phyloP scores from a whole-genome alignment of 1,140 invertebrate genomes.

The Watersipora subatra region DNA sequence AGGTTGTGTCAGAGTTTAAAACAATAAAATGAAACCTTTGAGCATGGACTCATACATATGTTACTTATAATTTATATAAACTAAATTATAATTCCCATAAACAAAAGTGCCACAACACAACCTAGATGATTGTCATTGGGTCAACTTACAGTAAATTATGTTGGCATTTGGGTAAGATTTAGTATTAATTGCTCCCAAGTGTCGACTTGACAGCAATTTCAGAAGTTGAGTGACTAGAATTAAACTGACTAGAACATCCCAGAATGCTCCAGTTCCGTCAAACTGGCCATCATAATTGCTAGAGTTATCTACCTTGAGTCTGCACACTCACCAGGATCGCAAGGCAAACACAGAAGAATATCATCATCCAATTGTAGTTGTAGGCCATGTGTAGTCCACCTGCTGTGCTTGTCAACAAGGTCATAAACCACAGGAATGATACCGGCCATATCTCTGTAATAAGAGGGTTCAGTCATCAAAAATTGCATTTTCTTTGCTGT shows the following conservation, averaged over 20 bases:
- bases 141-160: no score
- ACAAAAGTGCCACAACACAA: no score
- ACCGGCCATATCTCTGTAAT: conserved; percentile 28
- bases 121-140: no score
- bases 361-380: conserved; percentile 30
- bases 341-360: conserved; percentile 28
- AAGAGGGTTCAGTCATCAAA: not conserved
- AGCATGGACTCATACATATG: no score
- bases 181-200: no score
- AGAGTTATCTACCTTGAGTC: not conserved
- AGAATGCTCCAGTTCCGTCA: not conserved
- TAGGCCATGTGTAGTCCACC: conserved; percentile 33
- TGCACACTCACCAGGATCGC: conserved; percentile 20
- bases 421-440: conserved; percentile 22
- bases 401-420: conserved; percentile 26
- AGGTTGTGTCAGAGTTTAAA: no score
- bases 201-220: no score
- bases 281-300: not conserved
- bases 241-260: not conserved
- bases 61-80: no score
- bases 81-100: no score
- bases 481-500: not conserved
- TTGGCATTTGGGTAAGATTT: no score
- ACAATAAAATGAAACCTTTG: no score
- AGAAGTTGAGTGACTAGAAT: not conserved